Evolutionary conservation across 2,113 vertebrate species (phyloP).

Genomic region (Chaenogobius annularis): DNA sequence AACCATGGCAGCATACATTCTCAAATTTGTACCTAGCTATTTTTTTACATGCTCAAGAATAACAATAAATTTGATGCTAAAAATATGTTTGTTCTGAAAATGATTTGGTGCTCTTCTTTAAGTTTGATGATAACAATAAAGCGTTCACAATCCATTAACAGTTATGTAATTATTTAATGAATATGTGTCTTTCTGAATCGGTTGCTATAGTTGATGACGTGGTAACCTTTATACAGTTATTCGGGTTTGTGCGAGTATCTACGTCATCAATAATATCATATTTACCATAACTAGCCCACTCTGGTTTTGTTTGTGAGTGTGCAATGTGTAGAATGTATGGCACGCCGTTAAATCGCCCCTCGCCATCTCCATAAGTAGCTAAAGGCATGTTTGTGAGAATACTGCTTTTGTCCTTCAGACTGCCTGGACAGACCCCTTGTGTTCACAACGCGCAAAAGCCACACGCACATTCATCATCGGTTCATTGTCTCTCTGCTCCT

Average conservation of each 20-base stretch:
- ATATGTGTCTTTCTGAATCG: background rate
- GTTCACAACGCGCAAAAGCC: constrained; percentile 19
- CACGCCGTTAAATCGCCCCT: constrained; percentile 25
- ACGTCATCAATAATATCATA: background rate
- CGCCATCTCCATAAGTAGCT: constrained; percentile 36
- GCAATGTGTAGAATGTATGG: constrained; percentile 33
- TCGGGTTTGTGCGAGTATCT: background rate
- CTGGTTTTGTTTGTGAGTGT: background rate
- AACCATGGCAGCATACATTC: too few species aligned
- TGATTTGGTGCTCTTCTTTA: too few species aligned
- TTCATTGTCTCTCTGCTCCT: too few species aligned
- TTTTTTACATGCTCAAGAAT: too few species aligned
- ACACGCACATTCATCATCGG: background rate
- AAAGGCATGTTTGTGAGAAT: constrained; percentile 32
- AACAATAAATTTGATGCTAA: too few species aligned
- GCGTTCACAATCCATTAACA: background rate
- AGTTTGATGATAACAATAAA: background rate
- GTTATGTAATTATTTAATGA: background rate
- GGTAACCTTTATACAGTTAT: background rate
- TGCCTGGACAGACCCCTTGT: constrained; percentile 39
- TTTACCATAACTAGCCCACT: background rate
- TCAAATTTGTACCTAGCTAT: too few species aligned
- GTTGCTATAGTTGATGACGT: background rate
- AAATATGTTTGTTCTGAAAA: too few species aligned
- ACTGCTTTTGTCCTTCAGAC: constrained; percentile 50